Base-by-base conservation (phyloP, 2,797 vertebrate genomes). In the Propithecus perrieri region DNA sequence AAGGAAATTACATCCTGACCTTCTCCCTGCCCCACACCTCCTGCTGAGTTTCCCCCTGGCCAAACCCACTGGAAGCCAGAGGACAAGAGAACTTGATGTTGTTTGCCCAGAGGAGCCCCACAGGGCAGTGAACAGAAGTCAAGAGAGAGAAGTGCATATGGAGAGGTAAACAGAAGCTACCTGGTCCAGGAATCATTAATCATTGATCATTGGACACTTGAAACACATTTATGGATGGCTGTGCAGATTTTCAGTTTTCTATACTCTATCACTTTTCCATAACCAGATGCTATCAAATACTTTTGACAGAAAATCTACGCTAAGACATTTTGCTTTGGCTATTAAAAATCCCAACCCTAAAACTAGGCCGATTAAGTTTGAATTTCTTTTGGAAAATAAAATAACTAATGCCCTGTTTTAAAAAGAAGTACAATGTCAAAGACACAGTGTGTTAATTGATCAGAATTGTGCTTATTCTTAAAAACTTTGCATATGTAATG, bases 391-490 rank as follows among this genome's bases (percentile, higher is more conserved):
- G 80, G 72, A 50, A 96, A 88, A 74, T 38, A 78, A 86, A 94
- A 83, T 72, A 92, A 79, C 38, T 46, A 78, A 67, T 53, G 15
- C 9, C n/a, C 33, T 95, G 33, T 48, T 65, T 91, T 33, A 71
- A 85, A 91, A 72, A 96, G 94, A 95, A 59, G 13, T 53, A 24
- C 28, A 83, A 81, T 79, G 65, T 11, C 41, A 95, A 72, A 97
- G 41, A 59, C 28, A 94, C 41, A 41, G 41, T 41, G 17, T 53
- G 28, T 46, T 93, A 72, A 81, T 2, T n/a, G 50, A 78, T 46
- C 43, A 76, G 33, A 76, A 61, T 4, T 93, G 41, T 43, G 43
- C 50, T 91, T 69, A 61, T 30, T 67, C 72, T 72, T 7, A 33
- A 94, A 95, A 78, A 6, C 1, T 79, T 67, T 80, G 28, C 0